A percentile compares a stretch with the other conserved stretches of the same genome.
These are phyloP conservation scores for Papilio elwesi DNA, from an alignment of 2,888 invertebrate species.

Conservation along the genomic window DNA sequence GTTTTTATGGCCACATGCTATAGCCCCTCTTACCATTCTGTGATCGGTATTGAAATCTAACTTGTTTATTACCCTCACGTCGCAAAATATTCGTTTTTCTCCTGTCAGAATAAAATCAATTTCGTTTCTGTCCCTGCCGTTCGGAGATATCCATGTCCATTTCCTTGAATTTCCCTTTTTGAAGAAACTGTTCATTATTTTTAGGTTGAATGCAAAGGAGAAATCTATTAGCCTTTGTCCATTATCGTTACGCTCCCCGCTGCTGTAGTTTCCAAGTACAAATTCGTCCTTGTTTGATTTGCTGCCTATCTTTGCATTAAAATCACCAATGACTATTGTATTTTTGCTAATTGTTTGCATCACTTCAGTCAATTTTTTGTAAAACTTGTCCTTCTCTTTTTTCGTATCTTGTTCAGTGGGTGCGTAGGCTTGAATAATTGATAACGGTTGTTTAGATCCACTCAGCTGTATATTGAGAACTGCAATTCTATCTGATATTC, in stretches of 20 bases:
- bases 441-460: no score
- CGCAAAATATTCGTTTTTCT: neutral
- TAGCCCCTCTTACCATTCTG: constrained; percentile 34
- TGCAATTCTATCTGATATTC: constrained; percentile 43
- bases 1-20: constrained; percentile 5
- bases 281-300: constrained; percentile 11
- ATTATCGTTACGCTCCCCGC: constrained; percentile 21
- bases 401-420: constrained; percentile 38
- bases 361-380: constrained; percentile 29
- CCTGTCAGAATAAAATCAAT: constrained; percentile 29
- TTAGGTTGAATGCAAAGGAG: constrained; percentile 32
- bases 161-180: constrained; percentile 37
- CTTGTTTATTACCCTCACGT: constrained; percentile 3
- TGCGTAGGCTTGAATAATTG: constrained; percentile 39
- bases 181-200: constrained; percentile 39
- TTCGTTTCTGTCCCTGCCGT: constrained; percentile 40
- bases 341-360: constrained; percentile 29
- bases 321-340: constrained; percentile 1
- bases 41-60: constrained; percentile 32
- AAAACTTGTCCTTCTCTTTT: constrained; percentile 9
- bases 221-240: constrained; percentile 34
- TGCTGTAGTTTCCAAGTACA: neutral
- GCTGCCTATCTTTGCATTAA: constrained; percentile 20
- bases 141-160: constrained; percentile 40
- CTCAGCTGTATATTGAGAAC: constrained; percentile 39